Percentiles rank a stretch among this genome's conserved stretches.
Conservation (phyloP, 2,113 vertebrate genomes). For the Enhydra lutris region DNA sequence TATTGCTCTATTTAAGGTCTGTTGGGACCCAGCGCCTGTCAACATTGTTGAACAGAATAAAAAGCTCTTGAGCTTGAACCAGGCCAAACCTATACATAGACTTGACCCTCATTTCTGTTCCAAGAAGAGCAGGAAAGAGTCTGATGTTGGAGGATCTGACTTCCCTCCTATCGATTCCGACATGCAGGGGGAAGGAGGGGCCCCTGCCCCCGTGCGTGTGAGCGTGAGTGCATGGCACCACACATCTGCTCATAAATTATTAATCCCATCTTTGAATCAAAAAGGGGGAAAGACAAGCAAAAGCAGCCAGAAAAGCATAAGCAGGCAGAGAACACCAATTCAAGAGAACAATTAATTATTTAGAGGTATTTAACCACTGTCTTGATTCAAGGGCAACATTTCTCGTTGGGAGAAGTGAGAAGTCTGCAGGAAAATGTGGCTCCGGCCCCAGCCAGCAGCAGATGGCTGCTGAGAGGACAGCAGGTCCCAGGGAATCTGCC, state of each 20-base stretch:
- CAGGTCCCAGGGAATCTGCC: background rate
- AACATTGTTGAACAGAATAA: background rate
- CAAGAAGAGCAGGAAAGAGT: slow-evolving; percentile 29
- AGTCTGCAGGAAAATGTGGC: slow-evolving; percentile 6
- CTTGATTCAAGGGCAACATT: slow-evolving; percentile 25
- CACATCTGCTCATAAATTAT: background rate
- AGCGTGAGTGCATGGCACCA: background rate
- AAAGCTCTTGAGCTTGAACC: background rate
- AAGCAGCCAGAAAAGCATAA: background rate
- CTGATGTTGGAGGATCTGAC: background rate
- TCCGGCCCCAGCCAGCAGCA: slow-evolving; percentile 38
- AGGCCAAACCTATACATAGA: background rate
- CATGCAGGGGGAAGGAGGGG: background rate
- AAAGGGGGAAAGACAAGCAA: background rate
- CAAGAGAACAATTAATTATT: slow-evolving; percentile 29
- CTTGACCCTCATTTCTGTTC: background rate
- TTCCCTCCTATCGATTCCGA: background rate
- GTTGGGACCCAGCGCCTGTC: background rate
- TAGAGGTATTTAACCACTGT: background rate
- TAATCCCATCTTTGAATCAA: slow-evolving; percentile 15
- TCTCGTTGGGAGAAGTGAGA: slow-evolving; percentile 34
- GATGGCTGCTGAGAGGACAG: slow-evolving; percentile 2
- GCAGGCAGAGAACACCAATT: background rate
- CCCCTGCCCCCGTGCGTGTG: background rate
- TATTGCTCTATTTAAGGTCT: background rate